A percentile compares a stretch with the other conserved stretches of the same genome.
Conservation (phyloP, 64 coral and sea anemone species). For the Montipora sp. region DNA sequence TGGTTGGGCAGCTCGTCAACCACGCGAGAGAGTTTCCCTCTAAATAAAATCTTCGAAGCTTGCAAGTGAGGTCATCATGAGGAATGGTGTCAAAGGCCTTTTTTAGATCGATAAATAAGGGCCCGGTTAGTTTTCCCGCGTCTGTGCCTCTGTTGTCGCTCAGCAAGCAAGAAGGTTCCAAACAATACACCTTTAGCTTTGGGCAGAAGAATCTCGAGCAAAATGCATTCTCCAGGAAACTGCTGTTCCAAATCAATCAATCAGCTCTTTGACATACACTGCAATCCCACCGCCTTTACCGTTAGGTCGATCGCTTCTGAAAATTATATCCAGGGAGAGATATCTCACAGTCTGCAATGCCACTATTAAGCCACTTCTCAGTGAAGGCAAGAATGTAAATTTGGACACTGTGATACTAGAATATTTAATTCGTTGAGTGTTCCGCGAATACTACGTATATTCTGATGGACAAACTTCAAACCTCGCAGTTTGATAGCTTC, state of each 20-base stretch:
- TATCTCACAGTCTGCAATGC: not conserved
- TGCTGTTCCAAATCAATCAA: constrained; percentile 22
- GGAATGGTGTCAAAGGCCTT: too few species aligned
- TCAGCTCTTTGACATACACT: constrained; percentile 48
- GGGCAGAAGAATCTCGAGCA: constrained; percentile 23
- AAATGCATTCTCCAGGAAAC: constrained; percentile 37
- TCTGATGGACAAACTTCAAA: constrained; percentile 29
- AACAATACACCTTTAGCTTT: constrained; percentile 35
- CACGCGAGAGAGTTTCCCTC: too few species aligned
- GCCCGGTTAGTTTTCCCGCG: too few species aligned
- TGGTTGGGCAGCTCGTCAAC: too few species aligned
- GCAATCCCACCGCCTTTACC: constrained; percentile 50
- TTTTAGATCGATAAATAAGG: too few species aligned
- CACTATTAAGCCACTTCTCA: constrained; percentile 35
- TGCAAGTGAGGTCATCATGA: too few species aligned
- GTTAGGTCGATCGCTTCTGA: constrained; percentile 32
- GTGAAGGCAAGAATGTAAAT: constrained; percentile 59
- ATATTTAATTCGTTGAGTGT: constrained; percentile 50
- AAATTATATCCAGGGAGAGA: constrained; percentile 13
- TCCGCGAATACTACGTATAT: constrained; percentile 33
- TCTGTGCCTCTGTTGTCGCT: too few species aligned
- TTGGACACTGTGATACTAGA: constrained; percentile 24
- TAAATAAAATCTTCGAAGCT: too few species aligned
- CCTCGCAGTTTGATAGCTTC: constrained; percentile 4
- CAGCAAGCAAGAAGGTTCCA: constrained; percentile 23